Evolutionary conservation across 2,888 invertebrate genomes (phyloP), one percentile per base, ranked within the genome.

Genomic region (Cheilosia grossa): DNA sequence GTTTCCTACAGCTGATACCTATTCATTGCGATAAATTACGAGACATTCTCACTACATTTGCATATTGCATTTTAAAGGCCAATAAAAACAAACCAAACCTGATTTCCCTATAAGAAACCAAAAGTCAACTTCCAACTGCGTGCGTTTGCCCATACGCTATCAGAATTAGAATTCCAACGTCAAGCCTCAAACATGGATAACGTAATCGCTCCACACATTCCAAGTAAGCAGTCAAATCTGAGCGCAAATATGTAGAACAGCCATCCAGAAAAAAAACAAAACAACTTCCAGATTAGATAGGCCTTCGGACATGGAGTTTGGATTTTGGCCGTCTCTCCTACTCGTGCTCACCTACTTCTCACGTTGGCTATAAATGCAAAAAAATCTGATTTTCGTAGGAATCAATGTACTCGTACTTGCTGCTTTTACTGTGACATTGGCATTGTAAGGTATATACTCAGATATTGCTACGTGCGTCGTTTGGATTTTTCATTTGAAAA

Each of bases 41-140:
- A 56, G 27, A 15, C 73, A 37, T 56, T 33, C 64, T 66, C 53
- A 77, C 54, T 66, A 10, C 9, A 72, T 80, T 83, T 70, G 66
- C 78, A 78, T 70, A 37, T 49, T 24, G 19, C 44, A 24, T 51
- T 51, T 15, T 13, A 40, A 74, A 83, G 69, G 74, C 69, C 79
- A 79, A 69, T 64, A 21, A 72, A 47, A 24, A 30, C 27, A 44
- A 15, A 56, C 30, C 15, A 40, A 53, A 70, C 66, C 51, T 44
- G 44, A 15, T 70, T 66, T 42, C 54, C 69, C 58, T 70, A 74
- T 51, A 74, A 83, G 64, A 78, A 75, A 70, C 64, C 56, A 69
- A 83, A 75, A 83, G 70, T 79, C 80, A 80, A 49, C 51, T 74
- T 15, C 78, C 73, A 58, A 69, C 44, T 69, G 61, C 54, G 77